Conservation (phyloP, 2,888 invertebrate species). For the Agriotes lineatus region DNA sequence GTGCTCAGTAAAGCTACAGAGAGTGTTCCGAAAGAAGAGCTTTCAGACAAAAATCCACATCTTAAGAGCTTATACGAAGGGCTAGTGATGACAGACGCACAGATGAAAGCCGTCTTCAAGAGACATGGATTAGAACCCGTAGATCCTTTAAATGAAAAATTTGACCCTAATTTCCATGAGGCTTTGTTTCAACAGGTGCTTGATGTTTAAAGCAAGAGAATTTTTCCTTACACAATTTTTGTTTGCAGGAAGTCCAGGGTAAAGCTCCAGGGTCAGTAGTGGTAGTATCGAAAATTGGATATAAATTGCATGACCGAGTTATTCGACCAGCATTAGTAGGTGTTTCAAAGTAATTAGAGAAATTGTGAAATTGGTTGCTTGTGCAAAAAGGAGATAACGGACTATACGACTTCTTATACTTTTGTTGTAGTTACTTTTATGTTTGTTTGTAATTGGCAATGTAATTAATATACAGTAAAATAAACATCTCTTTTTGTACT, state of each 20-base stretch:
- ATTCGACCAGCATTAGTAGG: slow-evolving; percentile 97
- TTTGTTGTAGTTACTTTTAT: neutral
- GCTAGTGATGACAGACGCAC: slow-evolving; percentile 88
- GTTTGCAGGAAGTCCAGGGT: slow-evolving; percentile 77
- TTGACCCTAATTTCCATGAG: slow-evolving; percentile 97
- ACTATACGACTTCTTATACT: neutral
- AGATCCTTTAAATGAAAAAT: slow-evolving; percentile 92
- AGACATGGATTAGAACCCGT: slow-evolving; percentile 91
- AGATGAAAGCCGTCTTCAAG: slow-evolving; percentile 88
- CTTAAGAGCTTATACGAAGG: slow-evolving; percentile 90
- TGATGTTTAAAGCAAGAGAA: neutral
- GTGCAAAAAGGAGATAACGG: too few species aligned
- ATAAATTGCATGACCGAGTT: slow-evolving; percentile 92
- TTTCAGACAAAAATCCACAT: slow-evolving; percentile 78
- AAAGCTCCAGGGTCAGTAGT: slow-evolving; percentile 90
- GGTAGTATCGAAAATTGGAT: slow-evolving; percentile 95
- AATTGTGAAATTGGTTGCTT: neutral
- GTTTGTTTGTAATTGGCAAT: too few species aligned
- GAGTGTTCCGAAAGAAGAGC: slow-evolving; percentile 85
- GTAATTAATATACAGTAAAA: neutral
- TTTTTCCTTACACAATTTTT: neutral
- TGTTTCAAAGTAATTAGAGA: slow-evolving; percentile 78
- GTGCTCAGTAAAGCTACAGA: slow-evolving; percentile 89
- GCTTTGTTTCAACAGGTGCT: slow-evolving; percentile 92
- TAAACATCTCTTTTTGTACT: neutral